Evolutionary conservation across 2,113 vertebrate genomes (phyloP).

Genomic region (Rousettus leschenaultii): DNA sequence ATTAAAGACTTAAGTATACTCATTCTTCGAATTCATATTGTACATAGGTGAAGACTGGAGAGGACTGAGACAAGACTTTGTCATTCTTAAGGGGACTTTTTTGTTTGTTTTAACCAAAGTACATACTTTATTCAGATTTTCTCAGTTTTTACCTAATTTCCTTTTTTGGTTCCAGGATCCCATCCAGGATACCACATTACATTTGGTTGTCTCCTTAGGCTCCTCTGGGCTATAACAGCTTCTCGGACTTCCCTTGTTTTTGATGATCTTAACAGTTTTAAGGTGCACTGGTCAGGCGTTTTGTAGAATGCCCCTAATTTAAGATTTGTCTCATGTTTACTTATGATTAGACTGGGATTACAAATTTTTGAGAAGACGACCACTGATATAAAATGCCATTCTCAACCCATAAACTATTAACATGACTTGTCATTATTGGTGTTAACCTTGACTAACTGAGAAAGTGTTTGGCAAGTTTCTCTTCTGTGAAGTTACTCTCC

Average conservation of each 20-base stretch:
- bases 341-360: neutral
- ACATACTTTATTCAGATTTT: neutral
- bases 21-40: neutral
- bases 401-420: neutral
- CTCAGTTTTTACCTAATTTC: neutral
- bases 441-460: neutral
- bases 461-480: neutral
- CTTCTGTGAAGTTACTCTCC: neutral
- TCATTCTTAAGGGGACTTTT: neutral
- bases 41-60: neutral
- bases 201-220: neutral
- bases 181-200: neutral
- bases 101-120: neutral
- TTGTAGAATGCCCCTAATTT: neutral
- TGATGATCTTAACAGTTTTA: neutral
- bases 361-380: neutral
- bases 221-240: neutral
- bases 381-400: neutral
- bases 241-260: neutral
- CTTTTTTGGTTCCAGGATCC: neutral
- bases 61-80: neutral
- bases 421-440: neutral
- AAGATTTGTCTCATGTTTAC: neutral
- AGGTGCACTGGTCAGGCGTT: neutral
- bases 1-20: neutral